These are phyloP conservation scores for Diplazon laetatorius DNA, from an alignment of 2,888 invertebrate species.

Conservation along the genomic window DNA sequence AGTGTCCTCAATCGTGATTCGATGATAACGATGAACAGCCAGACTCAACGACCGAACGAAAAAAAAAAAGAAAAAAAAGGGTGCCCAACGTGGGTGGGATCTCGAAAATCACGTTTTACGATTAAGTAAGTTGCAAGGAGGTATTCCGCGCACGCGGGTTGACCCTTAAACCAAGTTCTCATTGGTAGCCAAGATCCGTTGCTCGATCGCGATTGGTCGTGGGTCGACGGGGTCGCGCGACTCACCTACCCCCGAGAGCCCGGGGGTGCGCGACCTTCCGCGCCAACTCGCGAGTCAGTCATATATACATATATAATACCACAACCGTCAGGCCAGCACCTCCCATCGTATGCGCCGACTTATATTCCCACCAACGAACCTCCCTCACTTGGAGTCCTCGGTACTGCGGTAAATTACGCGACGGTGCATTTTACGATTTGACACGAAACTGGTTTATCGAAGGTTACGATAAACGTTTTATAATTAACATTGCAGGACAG, in stretches of 20 bases:
- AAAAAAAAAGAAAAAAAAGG: neutral
- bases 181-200: slow-evolving; percentile 77
- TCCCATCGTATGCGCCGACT: slow-evolving; percentile 42
- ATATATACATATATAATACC: slow-evolving; percentile 70
- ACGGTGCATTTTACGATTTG: neutral
- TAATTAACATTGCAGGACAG: no score
- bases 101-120: slow-evolving; percentile 37
- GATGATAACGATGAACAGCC: neutral
- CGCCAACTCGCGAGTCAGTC: slow-evolving; percentile 79
- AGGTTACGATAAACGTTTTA: no score
- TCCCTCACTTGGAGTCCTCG: neutral
- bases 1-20: neutral
- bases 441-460: no score
- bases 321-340: slow-evolving; percentile 37
- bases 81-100: slow-evolving; percentile 27
- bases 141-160: slow-evolving; percentile 70
- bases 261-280: slow-evolving; percentile 76
- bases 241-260: slow-evolving; percentile 77
- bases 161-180: slow-evolving; percentile 72
- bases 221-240: slow-evolving; percentile 78
- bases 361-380: neutral
- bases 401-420: neutral
- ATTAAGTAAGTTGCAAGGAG: slow-evolving; percentile 56
- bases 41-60: neutral
- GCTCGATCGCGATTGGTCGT: slow-evolving; percentile 78